Evolutionary conservation across 2,888 invertebrate genomes (phyloP), one percentile per base, ranked within the genome.

Genomic region (Keiferia lycopersicella): DNA sequence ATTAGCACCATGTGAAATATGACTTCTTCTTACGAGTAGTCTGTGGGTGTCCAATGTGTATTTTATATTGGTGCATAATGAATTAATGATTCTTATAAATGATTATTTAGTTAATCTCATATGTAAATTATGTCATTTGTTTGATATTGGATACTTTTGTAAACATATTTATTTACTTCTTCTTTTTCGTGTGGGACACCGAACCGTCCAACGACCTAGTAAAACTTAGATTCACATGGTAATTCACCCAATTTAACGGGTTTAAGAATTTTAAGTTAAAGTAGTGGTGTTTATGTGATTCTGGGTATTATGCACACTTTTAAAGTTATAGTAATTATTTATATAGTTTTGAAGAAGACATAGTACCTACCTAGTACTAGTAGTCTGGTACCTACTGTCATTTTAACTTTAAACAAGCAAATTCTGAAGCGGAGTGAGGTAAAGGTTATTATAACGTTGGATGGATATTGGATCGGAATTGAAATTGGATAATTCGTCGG

Each of bases 401-500:
- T 10, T 10, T 34, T 8, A 34, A 8, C 41, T 12, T 12, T 41
- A n/a, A 14, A 11, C 6, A 41, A 41, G 14, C 8, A 10, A 20
- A 18, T 2, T 6, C 20, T 2, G 50, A 50, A 20, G 1, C 41
- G 12, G n/a, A 41, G 41, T n/a, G n/a, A 41, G n/a, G 14, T n/a
- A n/a, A 1, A 41, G 64, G 66, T 64, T 69, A 71, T 68, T 70
- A 73, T 70, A 70, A 70, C 61, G 64, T 68, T 68, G n/a, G n/a
- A n/a, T n/a, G n/a, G n/a, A n/a, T n/a, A n/a, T n/a, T n/a, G n/a
- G n/a, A n/a, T n/a, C n/a, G n/a, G n/a, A n/a, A n/a, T n/a, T n/a
- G n/a, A n/a, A 67, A 70, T 69, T 66, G 68, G 69, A 66, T 67
- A 62, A 70, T 71, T 69, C 65, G 62, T 71, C 69, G 69, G 66